Base-by-base conservation (phyloP, 2,113 vertebrate species). In the Aptenodytes forsteri region DNA sequence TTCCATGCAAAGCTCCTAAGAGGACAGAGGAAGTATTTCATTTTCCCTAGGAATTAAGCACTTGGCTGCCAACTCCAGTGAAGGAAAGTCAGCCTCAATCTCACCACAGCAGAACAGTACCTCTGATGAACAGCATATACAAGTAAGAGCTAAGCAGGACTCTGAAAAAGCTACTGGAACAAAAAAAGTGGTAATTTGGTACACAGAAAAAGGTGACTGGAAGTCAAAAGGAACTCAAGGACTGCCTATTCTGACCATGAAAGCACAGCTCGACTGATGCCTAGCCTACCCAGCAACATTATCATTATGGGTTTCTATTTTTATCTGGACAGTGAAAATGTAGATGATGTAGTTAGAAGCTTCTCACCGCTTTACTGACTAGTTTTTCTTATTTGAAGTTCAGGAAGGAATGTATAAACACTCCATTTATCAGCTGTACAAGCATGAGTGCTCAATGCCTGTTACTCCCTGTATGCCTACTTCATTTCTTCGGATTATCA, bases 401-500 rank as follows among this genome's bases (percentile, higher is more conserved):
- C 32, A 56, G 11, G 34, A 79, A 91, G 36, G 93, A 93, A 91
- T 42, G 84, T n/a, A 79, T 83, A 80, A 97, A 87, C 89, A 91
- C 36, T 56, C 47, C 34, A 72, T 82, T 65, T 94, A 93, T 83
- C 87, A 94, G 61, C 81, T 65, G 52, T 65, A 76, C 38, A 42
- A 94, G 80, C 76, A 70, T 1, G 0, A 91, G 40, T 32, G 30
- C 66, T 87, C 73, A 64, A 40, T 65, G 81, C 47, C 56, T 58
- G 38, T 42, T 79, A 91, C 32, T 62, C 77, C 73, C 73, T 20
- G 15, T 17, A 42, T 32, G 55, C n/a, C 42, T 55, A 34, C 52
- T 87, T 87, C 6, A 46, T 58, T 87, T 84, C 90, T 87, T 95
- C 49, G 76, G 34, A 56, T 94, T 91, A 92, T 76, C 77, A 79